A percentile compares a stretch with the other conserved stretches of the same genome.
phyloP scores from a whole-genome alignment of 2,888 invertebrate genomes.

The Rotaria macrura region DNA sequence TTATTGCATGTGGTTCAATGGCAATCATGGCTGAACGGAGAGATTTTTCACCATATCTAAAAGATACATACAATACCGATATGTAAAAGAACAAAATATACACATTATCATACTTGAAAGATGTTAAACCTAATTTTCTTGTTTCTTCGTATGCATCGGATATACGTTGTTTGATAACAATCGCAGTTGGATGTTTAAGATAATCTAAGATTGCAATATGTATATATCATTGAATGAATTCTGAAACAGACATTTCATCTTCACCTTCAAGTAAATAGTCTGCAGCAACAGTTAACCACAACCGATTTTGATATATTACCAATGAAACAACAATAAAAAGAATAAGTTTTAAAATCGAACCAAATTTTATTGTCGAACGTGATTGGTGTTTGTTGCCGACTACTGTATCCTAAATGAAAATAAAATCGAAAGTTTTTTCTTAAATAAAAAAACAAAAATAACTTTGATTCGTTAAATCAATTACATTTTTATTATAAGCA shows the following conservation, averaged over 20 bases:
- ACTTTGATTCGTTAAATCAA: background rate
- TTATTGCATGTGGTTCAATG: background rate
- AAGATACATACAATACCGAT: background rate
- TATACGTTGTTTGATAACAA: background rate
- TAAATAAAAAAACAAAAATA: too few species aligned
- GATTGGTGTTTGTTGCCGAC: background rate
- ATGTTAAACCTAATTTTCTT: background rate
- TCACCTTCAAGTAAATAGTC: background rate
- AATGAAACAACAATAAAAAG: background rate
- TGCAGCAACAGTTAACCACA: background rate
- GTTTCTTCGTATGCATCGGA: background rate
- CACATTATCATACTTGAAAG: background rate
- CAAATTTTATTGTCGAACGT: background rate
- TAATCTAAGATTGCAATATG: background rate
- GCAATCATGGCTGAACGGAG: background rate
- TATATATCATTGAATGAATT: background rate
- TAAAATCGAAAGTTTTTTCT: too few species aligned
- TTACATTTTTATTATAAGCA: background rate
- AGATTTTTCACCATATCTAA: background rate
- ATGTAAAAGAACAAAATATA: background rate
- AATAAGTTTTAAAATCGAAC: background rate
- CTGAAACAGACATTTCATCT: background rate
- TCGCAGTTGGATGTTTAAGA: background rate
- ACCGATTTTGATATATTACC: background rate
- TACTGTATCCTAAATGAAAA: background rate